Evolutionary conservation across 1,140 invertebrate genomes (phyloP), one percentile per base, ranked within the genome.

Genomic region (Copidosoma floridanum): DNA sequence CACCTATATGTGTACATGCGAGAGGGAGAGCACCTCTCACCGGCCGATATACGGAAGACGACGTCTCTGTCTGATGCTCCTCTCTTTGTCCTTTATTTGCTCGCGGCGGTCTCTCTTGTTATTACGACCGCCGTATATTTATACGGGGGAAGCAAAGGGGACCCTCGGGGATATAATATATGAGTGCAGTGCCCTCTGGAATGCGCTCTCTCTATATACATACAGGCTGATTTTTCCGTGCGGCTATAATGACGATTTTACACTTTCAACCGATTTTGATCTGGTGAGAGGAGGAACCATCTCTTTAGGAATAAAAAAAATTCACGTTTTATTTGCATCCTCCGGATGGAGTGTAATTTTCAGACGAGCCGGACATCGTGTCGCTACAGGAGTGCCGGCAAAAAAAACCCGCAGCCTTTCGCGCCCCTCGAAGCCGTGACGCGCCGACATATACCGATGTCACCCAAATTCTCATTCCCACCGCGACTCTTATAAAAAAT

Each of bases 301-400:
- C n/a, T n/a, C n/a, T n/a, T n/a, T n/a, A n/a, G n/a, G n/a, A n/a
- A n/a, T n/a, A n/a, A n/a, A n/a, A 41, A 40, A 57, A 50, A 57
- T 57, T 50, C 50, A 50, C 35, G 29, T 23, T 27, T 48, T 50
- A 50, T 57, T 50, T 57, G 48, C 20, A 27, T 40, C 35, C 18
- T 16, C 21, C 29, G 6, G 18, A 37, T 21, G 10, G 3, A 21
- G 46, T 38, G 23, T 58, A 43, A 58, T 51, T 57, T 57, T 41
- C 26, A 40, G 35, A 27, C 26, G 43, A 58, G 56, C 43, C 46
- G 35, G 51, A 51, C 38, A 58, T 43, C 47, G 40, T 51, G 46
- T 51, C 56, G 20, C 50, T 29, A 50, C 32, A 46, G 41, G 24
- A 11, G 16, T 8, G 26, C 23, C 4, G 10, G 16, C 43, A 27